A percentile compares a stretch with the other conserved stretches of the same genome.
Conservation (phyloP, 2,888 invertebrate species). For the Melanostoma scalare region DNA sequence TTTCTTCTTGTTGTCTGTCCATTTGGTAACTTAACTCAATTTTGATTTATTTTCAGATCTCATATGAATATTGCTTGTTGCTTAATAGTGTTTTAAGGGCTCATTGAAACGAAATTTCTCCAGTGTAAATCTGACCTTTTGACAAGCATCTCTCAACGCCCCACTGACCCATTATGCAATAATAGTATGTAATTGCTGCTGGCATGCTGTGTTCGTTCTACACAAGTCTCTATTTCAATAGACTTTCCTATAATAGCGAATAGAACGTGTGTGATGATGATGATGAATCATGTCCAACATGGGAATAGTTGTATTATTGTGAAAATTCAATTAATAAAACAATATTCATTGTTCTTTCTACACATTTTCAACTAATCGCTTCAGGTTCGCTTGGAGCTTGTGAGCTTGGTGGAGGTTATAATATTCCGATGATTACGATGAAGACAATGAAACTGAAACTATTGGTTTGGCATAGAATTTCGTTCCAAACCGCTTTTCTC, state of each 20-base stretch:
- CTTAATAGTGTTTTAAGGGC: background rate
- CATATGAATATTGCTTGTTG: slow-evolving; percentile 18
- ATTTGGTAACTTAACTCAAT: slow-evolving; percentile 12
- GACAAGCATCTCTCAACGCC: slow-evolving; percentile 26
- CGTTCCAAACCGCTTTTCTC: background rate
- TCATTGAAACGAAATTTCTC: background rate
- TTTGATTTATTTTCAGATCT: slow-evolving; percentile 19
- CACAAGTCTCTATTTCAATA: slow-evolving; percentile 51
- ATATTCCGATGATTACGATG: slow-evolving; percentile 12
- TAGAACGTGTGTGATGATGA: slow-evolving; percentile 22
- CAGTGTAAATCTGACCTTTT: slow-evolving; percentile 64
- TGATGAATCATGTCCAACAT: slow-evolving; percentile 62
- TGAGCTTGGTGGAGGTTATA: slow-evolving; percentile 33
- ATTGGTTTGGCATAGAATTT: slow-evolving; percentile 36
- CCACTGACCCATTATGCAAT: slow-evolving; percentile 61
- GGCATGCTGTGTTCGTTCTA: slow-evolving; percentile 15
- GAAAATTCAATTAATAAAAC: slow-evolving; percentile 65
- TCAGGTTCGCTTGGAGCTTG: slow-evolving; percentile 29
- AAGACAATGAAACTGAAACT: slow-evolving; percentile 33
- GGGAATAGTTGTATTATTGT: slow-evolving; percentile 67
- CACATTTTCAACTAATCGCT: slow-evolving; percentile 54
- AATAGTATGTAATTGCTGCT: slow-evolving; percentile 23
- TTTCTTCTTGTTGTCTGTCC: slow-evolving; percentile 38
- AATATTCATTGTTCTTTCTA: slow-evolving; percentile 63
- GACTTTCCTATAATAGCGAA: slow-evolving; percentile 17